Base-by-base conservation (phyloP, 2,888 invertebrate genomes). In the Pristionchus maxplancki region DNA sequence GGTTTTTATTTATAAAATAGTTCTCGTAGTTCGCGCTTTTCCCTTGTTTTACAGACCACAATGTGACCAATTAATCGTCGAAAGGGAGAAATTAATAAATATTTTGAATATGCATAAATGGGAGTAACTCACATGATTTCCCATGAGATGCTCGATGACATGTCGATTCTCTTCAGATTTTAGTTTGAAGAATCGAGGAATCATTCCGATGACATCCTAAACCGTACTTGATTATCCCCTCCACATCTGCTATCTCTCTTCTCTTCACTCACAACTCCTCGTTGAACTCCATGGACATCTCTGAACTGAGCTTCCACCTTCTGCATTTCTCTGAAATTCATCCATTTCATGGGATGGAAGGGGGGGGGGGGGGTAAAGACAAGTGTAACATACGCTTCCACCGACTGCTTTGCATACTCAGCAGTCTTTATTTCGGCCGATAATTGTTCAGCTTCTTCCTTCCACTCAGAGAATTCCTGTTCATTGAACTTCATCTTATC, bases 111-210 rank as follows among this genome's bases (percentile, higher is more conserved):
- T 11, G 28, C 13, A n/a, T 20, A 6, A 31, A 87, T 48, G 48
- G 50, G 48, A 37, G 15, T 13, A 44, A 81, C 81, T 44, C 3
- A 88, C 81, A 31, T 28, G 31, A 44, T 48, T 44, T 34, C 64
- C 74, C 9, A 82, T 9, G 50, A 88, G 86, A 48, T 40, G 28
- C 37, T 50, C 71, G 31, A 87, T 48, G 5, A 34, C 71, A 34
- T 48, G 24, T 53, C 37, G 11, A 15, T 96, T 96, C 40, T 95
- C 95, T 2, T 96, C 96, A 94, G 98, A 97, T 88, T 96, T 96
- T 0, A 98, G 96, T 62, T 96, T 96, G 88, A 99, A 96, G 90
- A 98, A 95, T 91, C 97, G 96, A 91, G 97, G 97, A 0, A 97
- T 96, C 44, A 97, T 96, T 28, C 98, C 98, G 1, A 87, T 9